Conservation (phyloP, 2,113 vertebrate species). For the Nycticorax nycticorax region DNA sequence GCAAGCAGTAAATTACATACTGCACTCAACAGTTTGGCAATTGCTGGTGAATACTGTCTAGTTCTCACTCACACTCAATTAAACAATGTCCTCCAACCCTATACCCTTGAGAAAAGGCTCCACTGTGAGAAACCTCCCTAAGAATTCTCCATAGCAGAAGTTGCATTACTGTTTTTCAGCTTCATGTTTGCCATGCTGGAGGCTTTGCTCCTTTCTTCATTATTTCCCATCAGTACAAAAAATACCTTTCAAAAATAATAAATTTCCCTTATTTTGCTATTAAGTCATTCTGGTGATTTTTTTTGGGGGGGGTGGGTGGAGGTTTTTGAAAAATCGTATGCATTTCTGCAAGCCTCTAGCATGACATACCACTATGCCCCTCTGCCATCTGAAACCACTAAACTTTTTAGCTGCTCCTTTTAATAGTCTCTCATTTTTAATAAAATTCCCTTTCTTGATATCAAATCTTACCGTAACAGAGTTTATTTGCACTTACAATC, state of each 20-base stretch:
- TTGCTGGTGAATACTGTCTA: not conserved
- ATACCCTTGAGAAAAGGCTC: not conserved
- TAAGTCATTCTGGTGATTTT: not conserved
- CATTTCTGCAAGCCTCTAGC: not conserved
- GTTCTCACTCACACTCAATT: not conserved
- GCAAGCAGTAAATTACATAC: not conserved
- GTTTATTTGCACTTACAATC: not conserved
- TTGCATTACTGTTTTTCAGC: not conserved
- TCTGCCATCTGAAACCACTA: not conserved
- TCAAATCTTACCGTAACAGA: not conserved
- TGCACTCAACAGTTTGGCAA: not conserved
- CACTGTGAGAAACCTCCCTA: not conserved
- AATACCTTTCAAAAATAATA: not conserved
- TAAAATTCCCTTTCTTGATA: not conserved
- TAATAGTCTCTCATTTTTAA: not conserved
- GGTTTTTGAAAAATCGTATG: not conserved
- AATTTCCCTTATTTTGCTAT: not conserved
- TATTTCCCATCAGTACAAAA: not conserved
- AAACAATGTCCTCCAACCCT: not conserved
- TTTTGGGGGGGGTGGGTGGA: accelerated
- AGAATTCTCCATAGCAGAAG: not conserved
- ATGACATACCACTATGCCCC: not conserved
- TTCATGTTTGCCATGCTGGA: not conserved
- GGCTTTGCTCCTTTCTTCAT: not conserved
- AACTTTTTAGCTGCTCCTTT: not conserved